Evolutionary conservation across 2,888 invertebrate species (phyloP), one percentile per base, ranked within the genome.

Genomic region (Sphaerophoria rueppellii): DNA sequence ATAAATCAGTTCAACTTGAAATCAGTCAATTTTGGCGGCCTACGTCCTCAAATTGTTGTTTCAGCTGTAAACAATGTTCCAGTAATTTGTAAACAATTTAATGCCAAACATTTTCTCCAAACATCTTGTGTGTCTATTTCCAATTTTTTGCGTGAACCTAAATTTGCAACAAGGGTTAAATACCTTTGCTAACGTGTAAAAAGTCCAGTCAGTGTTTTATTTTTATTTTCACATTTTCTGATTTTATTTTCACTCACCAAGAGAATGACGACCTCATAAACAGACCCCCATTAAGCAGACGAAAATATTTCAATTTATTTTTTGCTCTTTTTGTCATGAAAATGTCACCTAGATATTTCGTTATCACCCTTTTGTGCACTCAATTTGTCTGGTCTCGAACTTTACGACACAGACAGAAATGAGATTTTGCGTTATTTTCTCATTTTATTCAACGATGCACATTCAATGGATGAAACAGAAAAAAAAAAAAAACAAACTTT

Each of bases 361-460:
- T 32, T 40, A 82, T 63, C 61, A 77, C 14, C 32, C 34, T 55
- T 52, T 52, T 52, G 24, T 37, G 34, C 57, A 4, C 14, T 50
- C 6, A 35, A 16, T 48, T 14, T 63, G 34, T 63, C 14, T 50
- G 48, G 81, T 82, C 77, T 82, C 65, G 50, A 55, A 24, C 65
- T 73, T 73, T 73, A 77, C 69, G 77, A 46, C 60, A 46, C 60
- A 60, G 52, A 71, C 58, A 54, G 37, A 52, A 65, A 71, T 65
- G 71, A 37, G 46, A 67, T 79, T 72, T 61, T 54, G 35, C 48
- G 24, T 24, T n/a, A n/a, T 24, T 24, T 2, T 24, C 60, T 75
- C 75, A 83, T 83, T 83, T 80, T 72, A 58, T 72, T 80, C 55
- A 40, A 37, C 55, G 75, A 75, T 12, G 2, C 24, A 12, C 0